Evolutionary conservation across 1,140 invertebrate genomes (phyloP).

Genomic region (Kradibia gibbosae): DNA sequence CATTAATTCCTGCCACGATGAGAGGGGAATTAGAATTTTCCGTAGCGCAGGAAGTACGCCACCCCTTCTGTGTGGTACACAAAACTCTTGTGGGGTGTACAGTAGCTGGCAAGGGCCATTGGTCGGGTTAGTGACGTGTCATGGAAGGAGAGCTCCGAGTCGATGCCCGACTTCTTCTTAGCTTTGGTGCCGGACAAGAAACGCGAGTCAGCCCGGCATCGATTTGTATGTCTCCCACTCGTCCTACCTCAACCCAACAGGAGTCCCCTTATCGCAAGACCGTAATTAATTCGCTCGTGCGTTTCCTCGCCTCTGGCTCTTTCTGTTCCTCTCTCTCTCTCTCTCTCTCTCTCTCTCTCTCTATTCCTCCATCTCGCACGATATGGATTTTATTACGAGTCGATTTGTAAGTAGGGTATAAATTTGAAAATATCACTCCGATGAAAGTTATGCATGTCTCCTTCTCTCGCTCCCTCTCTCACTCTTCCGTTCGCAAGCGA

Average conservation of each 20-base stretch:
- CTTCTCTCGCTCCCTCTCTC: neutral
- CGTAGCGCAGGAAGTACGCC: neutral
- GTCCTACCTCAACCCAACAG: neutral
- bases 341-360: too few relatives aligned
- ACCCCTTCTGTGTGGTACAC: neutral
- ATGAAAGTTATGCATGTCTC: neutral
- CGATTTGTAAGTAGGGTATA: constrained; percentile 20
- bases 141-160: constrained; percentile 43
- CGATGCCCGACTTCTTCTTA: neutral
- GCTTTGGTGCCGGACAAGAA: neutral
- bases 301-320: neutral
- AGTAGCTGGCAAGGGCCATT: constrained; percentile 27
- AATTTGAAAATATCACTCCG: constrained; percentile 7
- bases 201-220: constrained; percentile 2
- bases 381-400: constrained; percentile 41
- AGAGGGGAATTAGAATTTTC: neutral
- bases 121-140: constrained; percentile 61
- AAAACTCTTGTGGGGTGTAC: too few relatives aligned
- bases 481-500: neutral
- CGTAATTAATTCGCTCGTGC: constrained; percentile 23
- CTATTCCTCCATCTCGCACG: neutral
- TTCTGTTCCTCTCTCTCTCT: too few relatives aligned
- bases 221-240: neutral
- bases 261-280: neutral
- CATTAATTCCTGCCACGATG: neutral